Base-by-base conservation (phyloP, 2,888 invertebrate genomes). In the Dichetophora obliterata region DNA sequence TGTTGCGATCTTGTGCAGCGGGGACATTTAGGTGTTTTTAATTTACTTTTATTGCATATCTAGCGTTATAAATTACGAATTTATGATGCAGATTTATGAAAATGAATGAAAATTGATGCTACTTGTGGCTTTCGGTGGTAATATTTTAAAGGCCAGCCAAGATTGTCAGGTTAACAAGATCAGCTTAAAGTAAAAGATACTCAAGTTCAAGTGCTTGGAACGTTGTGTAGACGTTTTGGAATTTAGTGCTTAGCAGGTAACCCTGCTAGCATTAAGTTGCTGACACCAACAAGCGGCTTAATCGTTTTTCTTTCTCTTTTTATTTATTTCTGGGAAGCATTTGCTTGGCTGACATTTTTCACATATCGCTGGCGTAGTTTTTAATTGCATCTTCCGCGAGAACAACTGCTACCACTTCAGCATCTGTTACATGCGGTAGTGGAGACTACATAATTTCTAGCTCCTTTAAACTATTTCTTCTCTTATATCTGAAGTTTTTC, bases 311-410 rank as follows among this genome's bases (percentile, higher is more conserved):
- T 11, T 43, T 43, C 6, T 43, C 14, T 43, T 43, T 11, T 43
- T 43, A 11, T 43, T 43, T 11, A 11, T 11, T 43, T 43, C 43
- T 43, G 43, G 34, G 9, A 54, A 54, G 54, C 9, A n/a, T 19
- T 22, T 19, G 54, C 54, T n/a, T 22, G 22, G 63, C 31, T 63
- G 63, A 48, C 43, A 66, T 24, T 68, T n/a, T 50, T 1, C 68
- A 27, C 48, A 27, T 37, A 43, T 71, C 24, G 37, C 59, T 31
- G 54, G 37, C 59, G 59, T 59, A 59, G 71, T 37, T 78, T 78
- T 78, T 79, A 70, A 78, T 78, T 76, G 78, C 71, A 71, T 54
- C 57, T 68, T 54, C 68, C 66, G 75, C 68, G 68, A 57, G 68
- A 57, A 73, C 75, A 48, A 71, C 14, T 24, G 54, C 43, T 57